Base-by-base conservation (phyloP, 2,113 vertebrate species). In the Jacana jacana region DNA sequence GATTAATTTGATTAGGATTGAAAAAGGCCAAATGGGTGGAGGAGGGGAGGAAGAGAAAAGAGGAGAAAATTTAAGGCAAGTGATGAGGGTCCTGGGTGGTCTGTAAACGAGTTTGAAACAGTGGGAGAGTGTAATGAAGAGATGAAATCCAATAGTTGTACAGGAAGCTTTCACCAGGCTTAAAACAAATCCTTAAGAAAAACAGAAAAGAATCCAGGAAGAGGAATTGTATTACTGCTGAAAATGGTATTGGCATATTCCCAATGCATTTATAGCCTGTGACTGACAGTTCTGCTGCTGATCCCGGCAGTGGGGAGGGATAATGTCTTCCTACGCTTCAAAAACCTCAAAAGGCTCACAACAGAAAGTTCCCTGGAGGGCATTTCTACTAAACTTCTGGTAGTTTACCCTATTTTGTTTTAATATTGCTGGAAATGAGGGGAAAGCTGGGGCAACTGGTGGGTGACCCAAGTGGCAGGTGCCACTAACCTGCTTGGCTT, bases 161-260 rank as follows among this genome's bases (percentile, higher is more conserved):
- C 91, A 97, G 94, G 97, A 97, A 97, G 96, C 96, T 95, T 92
- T 93, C 77, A 51, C 79, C 81, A 35, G 93, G 91, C 95, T 97
- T 93, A 90, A 94, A 93, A 83, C 94, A 94, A 97, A 96, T 96
- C 97, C 81, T 58, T 93, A 92, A 94, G 90, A 88, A 96, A 97
- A 96, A 94, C 91, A 96, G 89, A 76, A 77, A 93, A 88, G 94
- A 70, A 87, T 93, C 94, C 89, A 66, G 94, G 95, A 91, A 83
- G 83, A 84, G 88, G 96, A 95, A 91, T 97, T 96, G 89, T 90
- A 87, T 97, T 97, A 93, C 96, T 84, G 84, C 94, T 91, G 94
- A 80, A 91, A 89, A 92, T n/a, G 54, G 85, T 27, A 89, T 35
- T 96, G 97, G 97, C 94, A 77, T 35, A 80, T 91, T 95, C 94